phyloP scores from a whole-genome alignment of 2,113 vertebrate species.

The Phocoena sinus region DNA sequence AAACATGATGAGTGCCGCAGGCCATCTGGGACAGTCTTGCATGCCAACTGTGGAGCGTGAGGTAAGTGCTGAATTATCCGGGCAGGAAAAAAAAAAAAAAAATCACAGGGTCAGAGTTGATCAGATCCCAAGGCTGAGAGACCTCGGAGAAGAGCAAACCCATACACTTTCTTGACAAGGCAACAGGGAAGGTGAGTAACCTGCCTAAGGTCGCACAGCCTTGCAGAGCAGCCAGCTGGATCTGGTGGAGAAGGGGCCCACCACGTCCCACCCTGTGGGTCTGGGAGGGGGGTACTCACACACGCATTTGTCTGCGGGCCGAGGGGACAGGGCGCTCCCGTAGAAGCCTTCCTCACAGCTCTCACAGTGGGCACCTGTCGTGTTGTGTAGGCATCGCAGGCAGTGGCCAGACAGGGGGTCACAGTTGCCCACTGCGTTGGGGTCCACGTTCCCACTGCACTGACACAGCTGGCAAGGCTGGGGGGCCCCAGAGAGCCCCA shows the following conservation, averaged over 20 bases:
- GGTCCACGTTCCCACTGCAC: slow-evolving; percentile 89
- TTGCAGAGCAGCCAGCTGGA: accelerated
- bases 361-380: slow-evolving; percentile 84
- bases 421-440: slow-evolving; percentile 90
- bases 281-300: slow-evolving; percentile 74
- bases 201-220: not conserved
- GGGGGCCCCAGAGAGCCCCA: slow-evolving; percentile 81
- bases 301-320: slow-evolving; percentile 79
- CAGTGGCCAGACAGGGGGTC: slow-evolving; percentile 87
- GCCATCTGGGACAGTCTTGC: accelerated
- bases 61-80: accelerated
- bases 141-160: not conserved
- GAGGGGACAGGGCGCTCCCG: slow-evolving; percentile 79
- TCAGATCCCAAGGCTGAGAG: not conserved
- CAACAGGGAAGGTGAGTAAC: not conserved
- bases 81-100: not conserved
- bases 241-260: not conserved
- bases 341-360: slow-evolving; percentile 87
- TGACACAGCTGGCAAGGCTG: slow-evolving; percentile 84
- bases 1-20: accelerated
- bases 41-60: accelerated
- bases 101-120: not conserved
- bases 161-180: not conserved
- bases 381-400: slow-evolving; percentile 90
- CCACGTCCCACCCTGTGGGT: accelerated